Percentiles rank a stretch among this genome's conserved stretches.
Conservation (phyloP, 2,797 vertebrate species). For the Garrulus glandarius region DNA sequence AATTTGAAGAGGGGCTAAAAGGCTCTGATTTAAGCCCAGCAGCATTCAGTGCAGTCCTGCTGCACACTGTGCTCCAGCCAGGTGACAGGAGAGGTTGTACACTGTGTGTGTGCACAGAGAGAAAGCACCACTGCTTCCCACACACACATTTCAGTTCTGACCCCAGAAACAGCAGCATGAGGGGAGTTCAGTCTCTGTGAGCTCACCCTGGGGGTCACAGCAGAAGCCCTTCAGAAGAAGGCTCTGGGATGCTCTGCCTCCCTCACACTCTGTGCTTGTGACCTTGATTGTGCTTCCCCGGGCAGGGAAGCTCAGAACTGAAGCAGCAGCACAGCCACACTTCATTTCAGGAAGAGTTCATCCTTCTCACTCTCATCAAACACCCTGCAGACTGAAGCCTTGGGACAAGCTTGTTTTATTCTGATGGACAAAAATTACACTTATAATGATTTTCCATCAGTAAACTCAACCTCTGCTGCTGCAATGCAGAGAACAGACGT, state of each 20-base stretch:
- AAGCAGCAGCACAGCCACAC: not conserved
- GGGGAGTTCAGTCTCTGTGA: fast-evolving
- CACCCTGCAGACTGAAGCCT: not conserved
- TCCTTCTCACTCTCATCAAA: not conserved
- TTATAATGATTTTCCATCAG: not conserved
- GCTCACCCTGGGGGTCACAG: not conserved
- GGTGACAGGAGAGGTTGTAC: fast-evolving
- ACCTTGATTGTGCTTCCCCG: not conserved
- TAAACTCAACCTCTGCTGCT: not conserved
- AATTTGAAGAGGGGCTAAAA: not conserved
- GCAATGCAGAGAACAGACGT: not conserved
- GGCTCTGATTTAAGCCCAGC: not conserved
- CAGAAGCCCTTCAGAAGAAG: not conserved
- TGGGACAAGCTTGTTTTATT: not conserved
- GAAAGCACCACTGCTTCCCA: not conserved
- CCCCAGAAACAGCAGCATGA: not conserved
- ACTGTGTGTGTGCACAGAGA: fast-evolving
- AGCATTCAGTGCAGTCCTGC: not conserved
- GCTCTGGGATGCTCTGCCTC: not conserved
- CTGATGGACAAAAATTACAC: not conserved
- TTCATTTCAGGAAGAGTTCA: not conserved
- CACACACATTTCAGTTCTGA: fast-evolving
- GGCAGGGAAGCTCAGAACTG: not conserved
- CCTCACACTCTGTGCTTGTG: not conserved
- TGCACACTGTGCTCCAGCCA: not conserved